These are phyloP conservation scores for Acrobasis repandana DNA, from an alignment of 2,888 invertebrate genomes.

Conservation along the genomic window DNA sequence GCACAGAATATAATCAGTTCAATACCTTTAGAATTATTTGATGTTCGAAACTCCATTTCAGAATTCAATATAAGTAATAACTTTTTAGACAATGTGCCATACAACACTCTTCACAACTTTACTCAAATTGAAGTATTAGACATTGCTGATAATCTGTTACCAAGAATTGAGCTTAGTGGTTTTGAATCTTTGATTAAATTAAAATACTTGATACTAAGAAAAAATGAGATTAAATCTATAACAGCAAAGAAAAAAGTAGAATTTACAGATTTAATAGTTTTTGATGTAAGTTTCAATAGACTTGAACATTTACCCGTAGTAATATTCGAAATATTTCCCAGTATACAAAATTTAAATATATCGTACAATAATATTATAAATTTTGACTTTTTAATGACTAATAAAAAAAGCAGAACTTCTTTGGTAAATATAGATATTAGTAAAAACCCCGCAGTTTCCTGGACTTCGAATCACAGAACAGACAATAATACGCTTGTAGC, in stretches of 20 bases:
- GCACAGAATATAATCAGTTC: constrained; percentile 87
- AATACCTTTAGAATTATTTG: constrained; percentile 86
- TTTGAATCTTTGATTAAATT: constrained; percentile 65
- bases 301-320: constrained; percentile 59
- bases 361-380: constrained; percentile 68
- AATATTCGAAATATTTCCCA: constrained; percentile 71
- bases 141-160: constrained; percentile 86
- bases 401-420: constrained; percentile 54
- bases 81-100: constrained; percentile 88
- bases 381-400: constrained; percentile 64
- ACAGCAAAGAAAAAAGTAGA: constrained; percentile 63
- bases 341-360: constrained; percentile 69
- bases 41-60: constrained; percentile 86
- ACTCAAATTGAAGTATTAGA: constrained; percentile 88
- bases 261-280: constrained; percentile 58
- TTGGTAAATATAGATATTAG: constrained; percentile 72
- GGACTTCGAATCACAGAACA: constrained; percentile 54
- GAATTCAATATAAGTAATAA: constrained; percentile 90
- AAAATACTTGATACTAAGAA: constrained; percentile 65
- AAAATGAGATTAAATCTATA: constrained; percentile 71
- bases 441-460: constrained; percentile 66
- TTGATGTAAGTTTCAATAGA: constrained; percentile 72
- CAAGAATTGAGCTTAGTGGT: constrained; percentile 86
- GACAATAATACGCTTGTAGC: constrained; percentile 65
- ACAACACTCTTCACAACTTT: constrained; percentile 88